Evolutionary conservation across 2,113 vertebrate species (phyloP), one percentile per base, ranked within the genome.

Genomic region (Rhombomys opimus): DNA sequence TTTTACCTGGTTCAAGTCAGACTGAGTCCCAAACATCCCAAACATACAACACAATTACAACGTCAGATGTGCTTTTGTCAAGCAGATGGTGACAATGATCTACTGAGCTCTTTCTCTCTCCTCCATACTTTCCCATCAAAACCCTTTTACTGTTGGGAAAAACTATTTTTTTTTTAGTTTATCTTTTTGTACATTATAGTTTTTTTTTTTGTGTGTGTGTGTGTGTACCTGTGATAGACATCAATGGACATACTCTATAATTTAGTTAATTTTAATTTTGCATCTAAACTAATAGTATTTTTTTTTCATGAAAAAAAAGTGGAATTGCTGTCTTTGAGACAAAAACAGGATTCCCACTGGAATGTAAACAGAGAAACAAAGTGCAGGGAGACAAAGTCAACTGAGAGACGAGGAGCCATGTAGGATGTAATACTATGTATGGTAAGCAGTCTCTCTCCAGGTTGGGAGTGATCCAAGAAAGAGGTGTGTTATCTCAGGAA

Each of bases 1-100:
- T 65, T 96, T 98, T 95, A 22, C 84, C 78, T 15, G 41, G 61
- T 67, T 82, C 52, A 50, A 32, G 73, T 65, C 85, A 80, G 70
- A 68, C 22, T 38, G 4, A n/a, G 68, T 15, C 81, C 27, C 18
- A 18, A 15, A 32, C 59, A 14, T 84, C n/a, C 41, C 13, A 63
- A 63, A 63, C 59, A 65, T 11, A 63, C 8, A 85, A 38, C 59
- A 30, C 1, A 27, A 63, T 84, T 41, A 27, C n/a, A 46, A 46
- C 8, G 13, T n/a, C 25, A 41, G 59, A 65, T 65, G 7, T 65
- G 4, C n/a, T 41, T 46, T 65, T 85, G n/a, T 63, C 23, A 10
- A 61, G 35, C 54, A 82, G 54, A 59, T 61, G 35, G 7, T 61
- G 17, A 7, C 52, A 13, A 65, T 13, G 11, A 14, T 65, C 81